These are phyloP conservation scores for Bilobella aurantiaca DNA, from an alignment of 1,140 invertebrate species.

Conservation along the genomic window DNA sequence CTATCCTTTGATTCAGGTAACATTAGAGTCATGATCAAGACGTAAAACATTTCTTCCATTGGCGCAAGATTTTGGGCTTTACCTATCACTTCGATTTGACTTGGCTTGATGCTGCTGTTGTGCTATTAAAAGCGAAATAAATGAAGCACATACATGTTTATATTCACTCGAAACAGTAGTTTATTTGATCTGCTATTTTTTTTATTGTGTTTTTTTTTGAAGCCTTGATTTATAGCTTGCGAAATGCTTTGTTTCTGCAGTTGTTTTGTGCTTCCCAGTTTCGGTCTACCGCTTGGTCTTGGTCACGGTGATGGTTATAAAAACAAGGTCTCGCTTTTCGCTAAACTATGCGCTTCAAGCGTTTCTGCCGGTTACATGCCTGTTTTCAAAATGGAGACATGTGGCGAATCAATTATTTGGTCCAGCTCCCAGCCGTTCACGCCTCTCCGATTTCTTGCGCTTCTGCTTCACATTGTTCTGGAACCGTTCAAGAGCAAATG, in stretches of 20 bases:
- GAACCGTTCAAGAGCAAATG: too few relatives aligned
- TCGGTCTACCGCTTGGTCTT: background rate
- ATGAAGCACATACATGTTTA: too few relatives aligned
- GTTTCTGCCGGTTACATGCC: background rate
- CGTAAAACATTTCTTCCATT: too few relatives aligned
- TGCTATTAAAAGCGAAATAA: background rate
- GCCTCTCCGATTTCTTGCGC: too few relatives aligned
- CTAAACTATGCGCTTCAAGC: too few relatives aligned
- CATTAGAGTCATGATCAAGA: background rate
- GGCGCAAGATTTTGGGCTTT: background rate
- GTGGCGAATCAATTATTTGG: too few relatives aligned
- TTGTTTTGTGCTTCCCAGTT: background rate
- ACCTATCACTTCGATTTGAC: background rate
- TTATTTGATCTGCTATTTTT: background rate
- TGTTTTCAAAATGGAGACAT: slow-evolving; percentile 4
- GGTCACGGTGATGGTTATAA: background rate
- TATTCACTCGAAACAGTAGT: background rate
- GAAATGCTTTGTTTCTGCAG: background rate
- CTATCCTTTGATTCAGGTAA: slow-evolving; percentile 44
- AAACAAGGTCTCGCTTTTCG: too few relatives aligned
- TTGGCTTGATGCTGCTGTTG: background rate
- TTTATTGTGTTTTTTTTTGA: background rate
- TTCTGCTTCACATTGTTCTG: too few relatives aligned
- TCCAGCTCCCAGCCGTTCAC: too few relatives aligned
- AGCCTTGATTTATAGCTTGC: background rate